Evolutionary conservation across 2,113 vertebrate species (phyloP), one percentile per base, ranked within the genome.

Genomic region (Scomber colias): DNA sequence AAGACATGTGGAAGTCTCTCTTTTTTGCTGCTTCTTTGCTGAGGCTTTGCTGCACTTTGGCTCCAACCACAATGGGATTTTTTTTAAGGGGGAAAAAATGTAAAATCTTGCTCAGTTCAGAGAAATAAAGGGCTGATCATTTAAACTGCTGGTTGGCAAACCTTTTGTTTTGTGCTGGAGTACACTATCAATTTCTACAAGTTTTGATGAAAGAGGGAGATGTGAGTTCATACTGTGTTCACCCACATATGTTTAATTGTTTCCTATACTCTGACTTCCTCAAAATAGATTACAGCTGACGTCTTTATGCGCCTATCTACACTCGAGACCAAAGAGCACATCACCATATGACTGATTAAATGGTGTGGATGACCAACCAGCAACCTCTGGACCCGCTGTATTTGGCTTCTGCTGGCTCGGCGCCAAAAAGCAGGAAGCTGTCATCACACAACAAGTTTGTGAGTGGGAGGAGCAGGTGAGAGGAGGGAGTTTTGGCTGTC

Each of bases 381-480:
- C 0, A 53, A 79, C 65, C 80, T 73, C 60, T 56, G 61, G 30
- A 72, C 50, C 71, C 66, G 53, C 55, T 45, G n/a, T 35, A n/a
- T 50, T 72, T 49, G 68, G 50, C 44, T 77, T 51, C 70, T 50
- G 78, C 77, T 71, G 84, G 72, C 75, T 80, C 57, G 1, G 53
- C 49, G 13, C 77, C 30, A 6, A 61, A 14, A 14, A 53, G 48
- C 60, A 50, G 61, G 72, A 86, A 65, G 57, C 78, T 77, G 77
- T 88, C 87, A 30, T 77, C 67, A n/a, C 64, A 40, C 53, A 5
- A 50, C 53, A 3, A 15, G 64, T 55, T 4, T 44, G 62, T 77
- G 85, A 89, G 59, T 71, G 61, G 57, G 75, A 84, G 72, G 63
- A 79, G 76, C 86, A 83, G 79, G 79, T 86, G 88, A 90, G 65